Conservation (phyloP, 2,797 vertebrate species). For the Intellagama lesueurii region DNA sequence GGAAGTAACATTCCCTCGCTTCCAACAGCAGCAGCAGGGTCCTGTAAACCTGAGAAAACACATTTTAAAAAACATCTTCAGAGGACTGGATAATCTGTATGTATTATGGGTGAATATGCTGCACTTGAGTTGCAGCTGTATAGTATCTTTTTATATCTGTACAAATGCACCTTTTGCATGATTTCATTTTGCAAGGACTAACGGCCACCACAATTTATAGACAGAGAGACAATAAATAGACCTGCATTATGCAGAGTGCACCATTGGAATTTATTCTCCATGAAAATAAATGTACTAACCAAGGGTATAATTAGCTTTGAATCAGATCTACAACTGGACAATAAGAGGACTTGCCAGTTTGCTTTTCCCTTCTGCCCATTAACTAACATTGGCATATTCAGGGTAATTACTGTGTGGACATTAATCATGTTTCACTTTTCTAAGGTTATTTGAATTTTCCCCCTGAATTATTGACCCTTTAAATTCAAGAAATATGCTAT, state of each 20-base stretch:
- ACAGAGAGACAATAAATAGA: neutral
- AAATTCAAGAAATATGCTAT: neutral
- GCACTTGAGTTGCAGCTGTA: neutral
- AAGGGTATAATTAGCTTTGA: conserved; percentile 18
- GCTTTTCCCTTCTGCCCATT: conserved; percentile 1
- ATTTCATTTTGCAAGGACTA: neutral
- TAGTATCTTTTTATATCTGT: neutral
- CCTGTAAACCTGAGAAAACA: neutral
- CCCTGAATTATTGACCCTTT: neutral
- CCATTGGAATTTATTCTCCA: conserved; percentile 21
- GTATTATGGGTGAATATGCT: neutral
- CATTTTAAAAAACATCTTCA: neutral
- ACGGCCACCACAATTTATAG: neutral
- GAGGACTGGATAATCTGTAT: neutral
- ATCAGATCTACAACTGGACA: neutral
- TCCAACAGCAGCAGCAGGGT: neutral
- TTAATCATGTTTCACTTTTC: conserved; percentile 21
- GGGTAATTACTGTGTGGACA: neutral
- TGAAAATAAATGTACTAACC: neutral
- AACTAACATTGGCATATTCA: conserved; percentile 32
- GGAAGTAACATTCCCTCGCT: too few species aligned
- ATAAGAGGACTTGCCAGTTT: neutral
- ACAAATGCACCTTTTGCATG: neutral
- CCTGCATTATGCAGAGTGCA: neutral
- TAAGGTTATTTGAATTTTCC: neutral